These are phyloP conservation scores for Apamea anceps DNA, from an alignment of 2,888 invertebrate species.

Conservation along the genomic window DNA sequence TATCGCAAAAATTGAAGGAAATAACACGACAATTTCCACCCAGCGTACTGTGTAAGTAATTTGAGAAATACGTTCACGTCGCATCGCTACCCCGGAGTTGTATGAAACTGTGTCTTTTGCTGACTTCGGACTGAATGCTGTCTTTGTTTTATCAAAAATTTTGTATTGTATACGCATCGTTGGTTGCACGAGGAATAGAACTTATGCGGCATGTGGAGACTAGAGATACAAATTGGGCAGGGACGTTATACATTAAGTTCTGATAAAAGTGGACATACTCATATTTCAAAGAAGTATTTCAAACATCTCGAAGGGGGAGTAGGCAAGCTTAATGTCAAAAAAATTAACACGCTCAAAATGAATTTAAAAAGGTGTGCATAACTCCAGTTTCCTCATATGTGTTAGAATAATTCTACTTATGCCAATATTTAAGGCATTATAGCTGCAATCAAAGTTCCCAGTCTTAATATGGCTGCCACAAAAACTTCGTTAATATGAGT, in stretches of 20 bases:
- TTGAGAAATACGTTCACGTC: slow-evolving; percentile 41
- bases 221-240: not conserved
- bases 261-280: not conserved
- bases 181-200: slow-evolving; percentile 23
- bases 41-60: slow-evolving; percentile 9
- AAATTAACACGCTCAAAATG: not conserved
- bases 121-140: slow-evolving; percentile 17
- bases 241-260: not conserved
- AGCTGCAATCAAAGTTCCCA: too few species aligned
- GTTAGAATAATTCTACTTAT: too few species aligned
- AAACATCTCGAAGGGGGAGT: not conserved
- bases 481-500: too few species aligned
- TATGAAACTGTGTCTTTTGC: slow-evolving; percentile 32
- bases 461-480: too few species aligned
- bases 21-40: slow-evolving; percentile 10
- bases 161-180: slow-evolving; percentile 21
- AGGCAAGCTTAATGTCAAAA: too few species aligned
- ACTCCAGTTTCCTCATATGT: too few species aligned
- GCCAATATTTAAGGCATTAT: too few species aligned
- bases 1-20: slow-evolving; percentile 6
- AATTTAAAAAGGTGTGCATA: not conserved
- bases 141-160: slow-evolving; percentile 39
- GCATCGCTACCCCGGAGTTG: slow-evolving; percentile 5
- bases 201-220: not conserved
- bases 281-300: not conserved